Base-by-base conservation (phyloP, 2,113 vertebrate genomes). In the Coptodon bakossiorum region DNA sequence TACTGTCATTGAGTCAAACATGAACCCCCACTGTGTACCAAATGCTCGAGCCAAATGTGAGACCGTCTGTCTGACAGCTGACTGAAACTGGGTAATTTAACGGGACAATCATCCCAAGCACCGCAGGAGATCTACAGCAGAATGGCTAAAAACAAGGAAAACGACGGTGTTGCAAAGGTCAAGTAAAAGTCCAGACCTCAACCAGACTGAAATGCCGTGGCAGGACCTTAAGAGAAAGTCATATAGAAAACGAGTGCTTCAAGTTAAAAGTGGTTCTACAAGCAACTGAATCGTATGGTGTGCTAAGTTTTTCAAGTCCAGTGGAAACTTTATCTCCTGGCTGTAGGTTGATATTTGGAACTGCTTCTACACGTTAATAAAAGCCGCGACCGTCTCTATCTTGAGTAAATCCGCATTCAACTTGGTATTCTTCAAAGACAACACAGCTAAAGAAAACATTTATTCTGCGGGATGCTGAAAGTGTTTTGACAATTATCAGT, bases 401-500 rank as follows among this genome's bases (percentile, higher is more conserved):
- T 40, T 22, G 36, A 68, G 38, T 68, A 68, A 68, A 68, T 68
- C 34, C 6, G 13, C 63, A 68, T 40, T 68, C 10, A 4, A 6
- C 34, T 78, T 45, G 14, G 22, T 45, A 27, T 76, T 83, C 29
- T 29, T 14, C 5, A 34, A 24, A 61, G 27, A 48, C 54, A 8
- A 59, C 22, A 6, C 52, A 66, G 52, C 7, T 19, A 52, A 43
- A 40, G 11, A 6, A 24, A 38, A 4, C 11, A 31, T 63, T 22
- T 29, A 19, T 57, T 68, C n/a, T 43, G 45, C 52, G 5, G 3
- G 17, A 40, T 24, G 36, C n/a, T 66, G n/a, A 76, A 71, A n/a
- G 10, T 19, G 56, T 63, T 81, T 34, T 45, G 38, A 57, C 48
- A 57, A 73, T 89, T 34, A 73, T 79, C 19, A 48, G 48, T 57